These are phyloP conservation scores for Acanthopleura granulata DNA, from an alignment of 2,888 invertebrate species.

Conservation along the genomic window DNA sequence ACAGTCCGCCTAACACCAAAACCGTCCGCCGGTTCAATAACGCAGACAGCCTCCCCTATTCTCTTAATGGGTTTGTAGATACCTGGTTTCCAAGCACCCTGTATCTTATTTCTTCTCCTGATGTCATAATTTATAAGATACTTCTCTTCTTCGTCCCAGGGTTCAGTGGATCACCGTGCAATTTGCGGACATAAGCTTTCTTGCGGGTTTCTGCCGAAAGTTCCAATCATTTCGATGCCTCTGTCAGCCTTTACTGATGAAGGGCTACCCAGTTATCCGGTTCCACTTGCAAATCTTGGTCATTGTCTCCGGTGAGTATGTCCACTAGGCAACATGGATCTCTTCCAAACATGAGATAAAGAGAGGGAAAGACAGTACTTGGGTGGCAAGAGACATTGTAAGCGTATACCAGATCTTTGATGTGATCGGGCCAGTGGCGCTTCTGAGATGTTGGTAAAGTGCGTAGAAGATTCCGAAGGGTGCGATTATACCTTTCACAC, in stretches of 20 bases:
- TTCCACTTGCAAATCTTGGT: not conserved
- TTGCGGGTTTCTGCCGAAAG: not conserved
- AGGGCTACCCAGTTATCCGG: constrained; percentile 18
- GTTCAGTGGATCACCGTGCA: not conserved
- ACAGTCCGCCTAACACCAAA: not conserved
- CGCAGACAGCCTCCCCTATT: not conserved
- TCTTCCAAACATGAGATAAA: constrained; percentile 25
- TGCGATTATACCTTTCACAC: constrained; percentile 28
- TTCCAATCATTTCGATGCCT: not conserved
- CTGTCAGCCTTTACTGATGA: constrained; percentile 20
- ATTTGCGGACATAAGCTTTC: not conserved
- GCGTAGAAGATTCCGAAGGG: constrained; percentile 24
- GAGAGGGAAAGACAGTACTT: constrained; percentile 21
- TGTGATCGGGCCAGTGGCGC: constrained; percentile 24
- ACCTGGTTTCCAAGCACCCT: constrained; percentile 21
- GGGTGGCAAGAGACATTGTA: constrained; percentile 23
- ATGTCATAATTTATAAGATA: constrained; percentile 11
- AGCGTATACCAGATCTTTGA: constrained; percentile 19
- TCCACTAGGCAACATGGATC: constrained; percentile 27
- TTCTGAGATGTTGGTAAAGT: constrained; percentile 20
- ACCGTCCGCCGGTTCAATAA: constrained; percentile 12
- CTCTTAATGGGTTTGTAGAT: constrained; percentile 7
- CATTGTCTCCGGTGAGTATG: constrained; percentile 17
- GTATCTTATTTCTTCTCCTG: constrained; percentile 19
- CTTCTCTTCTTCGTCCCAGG: constrained; percentile 9